Evolutionary conservation across 2,888 invertebrate species (phyloP).

Genomic region (Acrobasis suavella): DNA sequence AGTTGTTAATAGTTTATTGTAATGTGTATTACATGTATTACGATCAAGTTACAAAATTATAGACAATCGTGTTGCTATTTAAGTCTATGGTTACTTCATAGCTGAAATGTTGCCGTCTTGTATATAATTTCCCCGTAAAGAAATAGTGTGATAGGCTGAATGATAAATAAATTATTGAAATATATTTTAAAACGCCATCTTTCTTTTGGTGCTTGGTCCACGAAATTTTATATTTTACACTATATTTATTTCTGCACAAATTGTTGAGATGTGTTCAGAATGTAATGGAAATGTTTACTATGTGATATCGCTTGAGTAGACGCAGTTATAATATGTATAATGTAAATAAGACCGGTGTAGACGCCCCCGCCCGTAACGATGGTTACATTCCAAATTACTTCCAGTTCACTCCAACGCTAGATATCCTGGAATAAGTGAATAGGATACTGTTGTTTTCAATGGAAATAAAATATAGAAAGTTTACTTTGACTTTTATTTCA

Average conservation of each 20-base stretch:
- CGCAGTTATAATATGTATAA: constrained; percentile 50
- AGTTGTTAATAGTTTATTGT: constrained; percentile 79
- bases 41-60: constrained; percentile 71
- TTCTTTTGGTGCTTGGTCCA: constrained; percentile 55
- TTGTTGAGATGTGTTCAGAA: constrained; percentile 53
- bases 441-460: constrained; percentile 75
- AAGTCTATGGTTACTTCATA: constrained; percentile 37
- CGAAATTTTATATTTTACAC: constrained; percentile 36
- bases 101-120: constrained; percentile 55
- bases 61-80: constrained; percentile 52
- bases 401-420: constrained; percentile 51
- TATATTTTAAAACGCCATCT: constrained; percentile 52
- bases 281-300: constrained; percentile 37
- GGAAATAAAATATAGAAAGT: constrained; percentile 76
- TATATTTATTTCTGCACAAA: constrained; percentile 58
- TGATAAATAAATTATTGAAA: constrained; percentile 50
- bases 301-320: constrained; percentile 42
- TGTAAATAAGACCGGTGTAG: constrained; percentile 54
- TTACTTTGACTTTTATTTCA: constrained; percentile 38
- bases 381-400: constrained; percentile 73
- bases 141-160: constrained; percentile 43
- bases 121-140: constrained; percentile 58
- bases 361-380: constrained; percentile 56
- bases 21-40: constrained; percentile 70
- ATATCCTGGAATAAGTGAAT: constrained; percentile 58